Evolutionary conservation across 2,113 vertebrate genomes (phyloP), one percentile per base, ranked within the genome.

Genomic region (Lepidothrix coronata): DNA sequence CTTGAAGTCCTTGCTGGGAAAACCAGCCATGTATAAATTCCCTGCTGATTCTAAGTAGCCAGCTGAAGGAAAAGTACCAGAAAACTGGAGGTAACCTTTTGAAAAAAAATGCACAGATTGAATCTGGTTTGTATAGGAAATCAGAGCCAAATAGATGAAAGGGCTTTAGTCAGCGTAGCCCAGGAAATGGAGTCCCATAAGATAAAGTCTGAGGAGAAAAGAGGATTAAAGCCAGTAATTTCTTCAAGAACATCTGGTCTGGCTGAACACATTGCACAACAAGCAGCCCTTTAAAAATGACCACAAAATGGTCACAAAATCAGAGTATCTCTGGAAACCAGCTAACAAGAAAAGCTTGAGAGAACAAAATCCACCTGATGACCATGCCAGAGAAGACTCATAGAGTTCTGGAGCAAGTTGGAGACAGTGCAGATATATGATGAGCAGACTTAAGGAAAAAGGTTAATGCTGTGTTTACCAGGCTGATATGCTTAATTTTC

Each of bases 221-320:
- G 82, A 91, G 55, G 37, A 76, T 97, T 94, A 95, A 92, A 95
- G 1, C 14, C 30, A 65, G 55, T 88, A 83, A 46, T 94, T 94
- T 93, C 78, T 93, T 90, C 71, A 83, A 82, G 88, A 95, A 76
- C 85, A 88, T 76, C 82, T 96, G 96, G 58, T 73, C 78, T 93
- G 59, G 25, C 41, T 85, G 70, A 93, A 62, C 35, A 31, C 9
- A 3, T 33, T 44, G 37, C 24, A 58, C 0, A 0, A 73, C 76
- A 88, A 73, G 19, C 72, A 91, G 14, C 24, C 30, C 8, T 78
- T 85, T 88, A 43, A 72, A 78, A 88, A 65, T 20, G 37, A 24
- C 72, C 58, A 51, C 71, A 82, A 76, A 95, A 65, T n/a, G 28
- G 39, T 72, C 66, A 49, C 35, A 88, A 73, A 75, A 61, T 11